These are phyloP conservation scores for Ophiodon elongatus DNA, from an alignment of 2,113 vertebrate genomes.

Conservation along the genomic window DNA sequence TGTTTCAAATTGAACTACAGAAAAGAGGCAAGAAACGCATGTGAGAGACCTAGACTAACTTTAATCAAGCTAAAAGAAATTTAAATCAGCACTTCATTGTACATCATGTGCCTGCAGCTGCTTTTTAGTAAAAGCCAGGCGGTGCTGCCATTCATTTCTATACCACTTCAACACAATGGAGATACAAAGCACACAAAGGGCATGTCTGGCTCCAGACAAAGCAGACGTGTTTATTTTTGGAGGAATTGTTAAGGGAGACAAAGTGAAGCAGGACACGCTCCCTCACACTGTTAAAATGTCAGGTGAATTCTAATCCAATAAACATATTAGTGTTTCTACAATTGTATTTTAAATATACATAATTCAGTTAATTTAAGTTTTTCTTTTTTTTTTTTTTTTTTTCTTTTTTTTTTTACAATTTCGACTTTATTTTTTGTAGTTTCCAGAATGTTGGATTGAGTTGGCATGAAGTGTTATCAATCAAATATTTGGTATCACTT, in stretches of 20 bases:
- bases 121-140: slow-evolving; percentile 11
- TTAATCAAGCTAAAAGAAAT: background rate
- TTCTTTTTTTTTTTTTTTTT: too few species aligned
- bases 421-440: background rate
- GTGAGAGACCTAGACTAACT: background rate
- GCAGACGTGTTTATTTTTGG: slow-evolving; percentile 30
- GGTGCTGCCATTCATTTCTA: slow-evolving; percentile 11
- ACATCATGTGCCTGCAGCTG: slow-evolving; percentile 5
- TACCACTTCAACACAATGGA: slow-evolving; percentile 20
- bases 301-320: background rate
- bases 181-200: slow-evolving; percentile 31
- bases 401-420: background rate
- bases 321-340: background rate
- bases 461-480: background rate
- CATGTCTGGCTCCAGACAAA: slow-evolving; percentile 38
- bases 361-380: background rate
- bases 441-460: background rate
- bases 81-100: slow-evolving; percentile 14
- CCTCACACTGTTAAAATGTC: slow-evolving; percentile 1
- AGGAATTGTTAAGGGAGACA: slow-evolving; percentile 2
- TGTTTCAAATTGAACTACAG: background rate
- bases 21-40: background rate
- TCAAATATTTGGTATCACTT: background rate
- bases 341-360: background rate
- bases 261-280: slow-evolving; percentile 13